A percentile compares a stretch with the other conserved stretches of the same genome.
phyloP scores from a whole-genome alignment of 2,113 vertebrate species.

The Garra rufa region DNA sequence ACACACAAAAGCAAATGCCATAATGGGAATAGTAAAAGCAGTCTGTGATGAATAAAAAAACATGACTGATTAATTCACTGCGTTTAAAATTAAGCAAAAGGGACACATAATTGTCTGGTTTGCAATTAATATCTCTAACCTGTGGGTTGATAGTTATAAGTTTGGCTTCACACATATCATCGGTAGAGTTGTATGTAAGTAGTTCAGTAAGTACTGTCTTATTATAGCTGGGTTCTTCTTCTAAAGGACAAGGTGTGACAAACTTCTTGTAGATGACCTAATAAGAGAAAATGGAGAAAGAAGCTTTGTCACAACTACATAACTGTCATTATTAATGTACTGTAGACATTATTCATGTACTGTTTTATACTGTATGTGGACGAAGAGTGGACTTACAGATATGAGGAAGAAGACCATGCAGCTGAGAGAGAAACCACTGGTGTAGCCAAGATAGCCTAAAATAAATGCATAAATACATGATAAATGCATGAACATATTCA shows the following conservation, averaged over 20 bases:
- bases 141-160: conserved; percentile 80
- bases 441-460: conserved; percentile 87
- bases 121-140: conserved; percentile 63
- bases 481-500: not conserved
- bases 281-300: not conserved
- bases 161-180: conserved; percentile 68
- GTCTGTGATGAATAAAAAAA: conserved; percentile 71
- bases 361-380: not conserved
- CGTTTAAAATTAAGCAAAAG: not conserved
- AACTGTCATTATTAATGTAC: not conserved
- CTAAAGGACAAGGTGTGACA: conserved; percentile 68
- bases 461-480: conserved; percentile 12
- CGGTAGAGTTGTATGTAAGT: not conserved
- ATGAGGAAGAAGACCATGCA: conserved; percentile 90
- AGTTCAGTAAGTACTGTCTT: not conserved
- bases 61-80: not conserved
- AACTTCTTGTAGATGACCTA: conserved; percentile 89
- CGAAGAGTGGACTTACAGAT: conserved; percentile 77
- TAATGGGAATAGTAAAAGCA: conserved; percentile 79
- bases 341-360: not conserved
- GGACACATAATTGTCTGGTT: not conserved
- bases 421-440: conserved; percentile 86
- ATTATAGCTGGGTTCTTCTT: not conserved
- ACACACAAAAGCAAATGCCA: conserved; percentile 86
- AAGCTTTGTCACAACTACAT: not conserved